Evolutionary conservation across 2,888 invertebrate species (phyloP).

Genomic region (Trissolcus japonicus): DNA sequence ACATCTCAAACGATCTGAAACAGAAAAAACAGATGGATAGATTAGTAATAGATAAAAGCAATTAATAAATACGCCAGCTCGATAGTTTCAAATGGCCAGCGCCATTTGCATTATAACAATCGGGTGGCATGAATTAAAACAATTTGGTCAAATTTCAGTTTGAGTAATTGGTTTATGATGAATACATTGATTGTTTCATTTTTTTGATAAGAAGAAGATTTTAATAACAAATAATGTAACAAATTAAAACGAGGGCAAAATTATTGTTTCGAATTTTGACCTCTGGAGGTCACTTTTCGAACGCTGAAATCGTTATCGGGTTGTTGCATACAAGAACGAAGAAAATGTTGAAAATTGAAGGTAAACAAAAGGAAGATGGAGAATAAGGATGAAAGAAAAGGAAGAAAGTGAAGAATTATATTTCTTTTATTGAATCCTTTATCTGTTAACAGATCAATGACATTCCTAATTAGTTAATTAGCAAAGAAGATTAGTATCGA

Average conservation of each 20-base stretch:
- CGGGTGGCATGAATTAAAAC: no score
- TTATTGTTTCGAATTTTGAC: no score
- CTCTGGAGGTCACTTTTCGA: no score
- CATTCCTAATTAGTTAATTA: conserved; percentile 66
- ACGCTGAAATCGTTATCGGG: no score
- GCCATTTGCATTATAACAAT: no score
- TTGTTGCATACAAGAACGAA: not conserved
- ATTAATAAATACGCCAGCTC: not conserved
- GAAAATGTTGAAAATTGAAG: not conserved
- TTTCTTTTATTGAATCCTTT: conserved; percentile 69
- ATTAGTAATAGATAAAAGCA: conserved; percentile 27
- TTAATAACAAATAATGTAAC: no score
- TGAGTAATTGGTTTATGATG: no score
- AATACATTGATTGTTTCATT: no score
- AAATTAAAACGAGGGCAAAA: no score
- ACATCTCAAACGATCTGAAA: conserved; percentile 60
- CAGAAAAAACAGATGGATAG: conserved; percentile 13
- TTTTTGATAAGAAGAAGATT: no score
- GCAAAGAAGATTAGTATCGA: conserved; percentile 58
- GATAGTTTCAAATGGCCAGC: no score
- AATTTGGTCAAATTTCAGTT: no score
- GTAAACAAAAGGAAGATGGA: conserved; percentile 7
- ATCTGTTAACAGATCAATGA: conserved; percentile 69
- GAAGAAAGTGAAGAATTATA: conserved; percentile 66
- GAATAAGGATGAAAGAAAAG: conserved; percentile 2